These are phyloP conservation scores for Battus philenor DNA, from an alignment of 1,140 invertebrate species.

Conservation along the genomic window DNA sequence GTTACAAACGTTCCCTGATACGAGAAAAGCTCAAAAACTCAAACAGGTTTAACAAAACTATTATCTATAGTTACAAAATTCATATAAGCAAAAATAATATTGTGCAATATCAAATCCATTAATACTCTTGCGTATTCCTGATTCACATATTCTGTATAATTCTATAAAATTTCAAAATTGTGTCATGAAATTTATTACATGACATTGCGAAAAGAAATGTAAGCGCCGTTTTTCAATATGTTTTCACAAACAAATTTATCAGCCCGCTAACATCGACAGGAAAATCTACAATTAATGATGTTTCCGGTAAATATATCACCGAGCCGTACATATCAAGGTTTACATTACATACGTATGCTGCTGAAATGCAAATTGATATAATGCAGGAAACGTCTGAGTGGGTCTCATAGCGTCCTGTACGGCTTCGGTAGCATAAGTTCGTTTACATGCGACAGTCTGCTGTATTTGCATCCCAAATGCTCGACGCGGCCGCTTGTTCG, in stretches of 20 bases:
- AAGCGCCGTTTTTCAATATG: background rate
- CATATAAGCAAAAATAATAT: too few species aligned
- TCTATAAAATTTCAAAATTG: too few species aligned
- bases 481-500: constrained; percentile 55
- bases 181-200: too few species aligned
- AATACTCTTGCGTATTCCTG: too few species aligned
- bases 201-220: too few species aligned
- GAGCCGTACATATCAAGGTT: constrained; percentile 5
- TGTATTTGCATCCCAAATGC: constrained; percentile 74
- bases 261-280: background rate
- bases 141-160: too few species aligned
- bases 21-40: too few species aligned
- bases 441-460: constrained; percentile 70
- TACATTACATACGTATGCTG: constrained; percentile 22
- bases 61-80: too few species aligned
- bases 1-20: too few species aligned
- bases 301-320: constrained; percentile 10
- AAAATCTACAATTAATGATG: constrained; percentile 5
- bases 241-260: background rate
- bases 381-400: constrained; percentile 74
- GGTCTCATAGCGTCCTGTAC: constrained; percentile 68
- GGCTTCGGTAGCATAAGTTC: constrained; percentile 71
- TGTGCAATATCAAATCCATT: too few species aligned
- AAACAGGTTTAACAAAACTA: too few species aligned
- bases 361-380: constrained; percentile 75